These are phyloP conservation scores for Lycorma delicatula DNA, from an alignment of 1,140 invertebrate genomes.

Conservation along the genomic window DNA sequence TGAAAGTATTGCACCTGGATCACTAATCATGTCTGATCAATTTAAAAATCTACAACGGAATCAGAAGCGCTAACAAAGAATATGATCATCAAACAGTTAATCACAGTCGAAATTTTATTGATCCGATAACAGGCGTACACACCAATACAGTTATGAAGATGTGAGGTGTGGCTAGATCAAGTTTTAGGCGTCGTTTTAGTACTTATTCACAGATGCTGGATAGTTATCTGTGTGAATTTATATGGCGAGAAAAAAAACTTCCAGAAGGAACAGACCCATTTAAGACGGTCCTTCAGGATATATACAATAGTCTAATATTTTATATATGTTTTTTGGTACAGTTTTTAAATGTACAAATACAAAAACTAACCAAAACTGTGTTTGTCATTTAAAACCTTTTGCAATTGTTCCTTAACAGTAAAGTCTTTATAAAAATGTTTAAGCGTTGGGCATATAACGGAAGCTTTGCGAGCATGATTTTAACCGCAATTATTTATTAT, in stretches of 20 bases:
- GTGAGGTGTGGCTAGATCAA: neutral
- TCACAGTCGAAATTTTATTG: neutral
- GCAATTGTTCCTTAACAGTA: neutral
- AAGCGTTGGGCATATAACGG: neutral
- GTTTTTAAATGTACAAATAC: neutral
- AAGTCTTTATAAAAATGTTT: neutral
- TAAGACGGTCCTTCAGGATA: no score
- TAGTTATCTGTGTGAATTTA: neutral
- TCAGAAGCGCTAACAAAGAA: neutral
- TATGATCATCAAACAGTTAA: neutral
- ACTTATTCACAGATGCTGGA: neutral
- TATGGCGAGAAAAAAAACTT: no score
- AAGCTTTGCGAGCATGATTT: no score
- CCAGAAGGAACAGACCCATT: no score
- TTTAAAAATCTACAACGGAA: neutral
- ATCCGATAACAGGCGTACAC: neutral
- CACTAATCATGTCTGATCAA: no score
- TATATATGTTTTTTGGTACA: neutral
- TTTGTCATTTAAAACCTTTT: neutral
- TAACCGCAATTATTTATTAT: no score
- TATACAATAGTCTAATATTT: no score
- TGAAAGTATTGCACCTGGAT: neutral
- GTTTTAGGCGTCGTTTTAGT: neutral
- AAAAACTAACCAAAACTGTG: neutral
- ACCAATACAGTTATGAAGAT: neutral